Percentiles rank a stretch among this genome's conserved stretches.
Conservation (phyloP, 2,888 invertebrate genomes). For the Drosophila nr. perissopoda region DNA sequence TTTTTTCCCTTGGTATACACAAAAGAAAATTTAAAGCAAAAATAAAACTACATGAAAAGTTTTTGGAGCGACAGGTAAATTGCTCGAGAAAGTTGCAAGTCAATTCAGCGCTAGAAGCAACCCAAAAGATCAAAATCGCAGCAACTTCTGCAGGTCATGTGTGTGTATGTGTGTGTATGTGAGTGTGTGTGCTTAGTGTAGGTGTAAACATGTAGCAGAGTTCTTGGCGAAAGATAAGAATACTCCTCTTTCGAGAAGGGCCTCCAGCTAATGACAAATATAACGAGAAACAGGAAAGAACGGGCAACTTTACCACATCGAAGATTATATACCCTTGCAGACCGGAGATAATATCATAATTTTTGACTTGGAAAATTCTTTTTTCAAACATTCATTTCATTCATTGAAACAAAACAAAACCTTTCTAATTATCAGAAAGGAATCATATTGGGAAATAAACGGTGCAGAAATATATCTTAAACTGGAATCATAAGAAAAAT, state of each 20-base stretch:
- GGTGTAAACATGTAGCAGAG: conserved; percentile 7
- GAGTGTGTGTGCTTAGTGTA: conserved; percentile 5
- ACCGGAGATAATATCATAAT: neutral
- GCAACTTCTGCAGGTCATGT: conserved; percentile 20
- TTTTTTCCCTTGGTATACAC: neutral
- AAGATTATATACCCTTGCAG: neutral
- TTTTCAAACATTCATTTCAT: neutral
- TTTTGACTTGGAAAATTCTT: neutral
- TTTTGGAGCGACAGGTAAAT: conserved; percentile 35
- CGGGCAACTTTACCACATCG: neutral
- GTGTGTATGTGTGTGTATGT: conserved; percentile 10
- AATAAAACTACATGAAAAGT: conserved; percentile 34
- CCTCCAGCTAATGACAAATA: neutral
- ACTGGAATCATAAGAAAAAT: too few species aligned
- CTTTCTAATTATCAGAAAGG: too few species aligned
- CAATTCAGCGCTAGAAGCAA: conserved; percentile 58
- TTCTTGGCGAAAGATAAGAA: conserved; percentile 14
- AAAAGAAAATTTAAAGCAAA: neutral
- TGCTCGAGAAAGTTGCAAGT: conserved; percentile 66
- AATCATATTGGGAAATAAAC: too few species aligned
- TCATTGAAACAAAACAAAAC: too few species aligned
- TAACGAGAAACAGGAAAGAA: neutral
- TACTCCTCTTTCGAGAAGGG: conserved; percentile 3
- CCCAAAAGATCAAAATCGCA: conserved; percentile 67
- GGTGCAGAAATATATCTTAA: too few species aligned